A percentile compares a stretch with the other conserved stretches of the same genome.
Evolutionary conservation across 2,797 vertebrate species (phyloP).

Genomic region (Crax fasciolata): DNA sequence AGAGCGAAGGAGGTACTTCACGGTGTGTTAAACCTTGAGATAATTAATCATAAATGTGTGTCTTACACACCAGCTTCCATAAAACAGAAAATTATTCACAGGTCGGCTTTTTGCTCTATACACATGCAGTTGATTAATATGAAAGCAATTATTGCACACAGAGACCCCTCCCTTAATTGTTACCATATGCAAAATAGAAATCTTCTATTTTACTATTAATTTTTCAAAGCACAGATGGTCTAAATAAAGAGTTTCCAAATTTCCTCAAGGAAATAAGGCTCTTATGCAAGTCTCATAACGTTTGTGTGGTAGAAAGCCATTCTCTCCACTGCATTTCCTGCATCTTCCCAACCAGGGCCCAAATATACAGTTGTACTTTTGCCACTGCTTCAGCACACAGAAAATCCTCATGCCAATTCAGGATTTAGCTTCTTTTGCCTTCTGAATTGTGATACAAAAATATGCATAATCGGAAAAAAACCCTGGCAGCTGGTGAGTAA

Average conservation of each 20-base stretch:
- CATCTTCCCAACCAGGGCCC: neutral
- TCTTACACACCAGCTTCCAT: neutral
- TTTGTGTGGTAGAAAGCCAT: constrained; percentile 21
- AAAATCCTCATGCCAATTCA: neutral
- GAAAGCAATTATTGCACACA: neutral
- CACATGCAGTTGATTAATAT: neutral
- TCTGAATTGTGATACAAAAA: constrained; percentile 25
- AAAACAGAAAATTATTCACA: neutral
- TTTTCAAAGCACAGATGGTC: constrained; percentile 18
- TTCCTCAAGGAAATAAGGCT: constrained; percentile 22
- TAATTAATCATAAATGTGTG: neutral
- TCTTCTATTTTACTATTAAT: constrained; percentile 16
- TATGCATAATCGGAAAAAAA: constrained; percentile 32
- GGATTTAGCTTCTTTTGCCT: constrained; percentile 14
- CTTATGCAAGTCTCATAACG: neutral
- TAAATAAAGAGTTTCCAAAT: neutral
- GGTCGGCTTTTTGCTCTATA: neutral
- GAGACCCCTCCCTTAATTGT: neutral
- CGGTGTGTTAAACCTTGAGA: neutral
- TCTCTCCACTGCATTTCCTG: neutral
- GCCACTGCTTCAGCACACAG: neutral
- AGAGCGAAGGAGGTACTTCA: neutral
- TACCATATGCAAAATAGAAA: constrained; percentile 32
- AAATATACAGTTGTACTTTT: neutral
- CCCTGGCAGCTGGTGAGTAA: constrained; percentile 22